These are phyloP conservation scores for Platycheirus albimanus DNA, from an alignment of 2,888 invertebrate genomes.

Conservation along the genomic window DNA sequence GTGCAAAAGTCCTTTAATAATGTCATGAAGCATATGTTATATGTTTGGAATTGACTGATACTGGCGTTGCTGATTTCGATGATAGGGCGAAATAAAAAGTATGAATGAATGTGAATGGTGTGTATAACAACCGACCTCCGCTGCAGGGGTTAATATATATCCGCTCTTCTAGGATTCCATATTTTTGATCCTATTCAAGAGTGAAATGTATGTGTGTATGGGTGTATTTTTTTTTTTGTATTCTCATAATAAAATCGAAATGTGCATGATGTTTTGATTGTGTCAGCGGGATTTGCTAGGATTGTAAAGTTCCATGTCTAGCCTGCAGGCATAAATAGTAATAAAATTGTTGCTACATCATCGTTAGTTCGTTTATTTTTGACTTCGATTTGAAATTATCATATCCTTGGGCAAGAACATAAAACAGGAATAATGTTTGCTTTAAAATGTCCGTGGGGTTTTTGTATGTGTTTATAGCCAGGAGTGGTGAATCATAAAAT, in stretches of 20 bases:
- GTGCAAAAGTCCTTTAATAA: constrained; percentile 64
- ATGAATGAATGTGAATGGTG: constrained; percentile 38
- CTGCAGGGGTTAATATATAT: constrained; percentile 47
- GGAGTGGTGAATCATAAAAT: neutral
- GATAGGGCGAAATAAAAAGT: constrained; percentile 49
- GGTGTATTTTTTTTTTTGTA: constrained; percentile 30
- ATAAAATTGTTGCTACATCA: constrained; percentile 9
- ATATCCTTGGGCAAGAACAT: neutral
- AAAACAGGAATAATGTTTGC: constrained; percentile 1
- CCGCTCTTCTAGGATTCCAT: neutral
- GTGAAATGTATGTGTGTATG: neutral
- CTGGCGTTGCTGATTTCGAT: constrained; percentile 50
- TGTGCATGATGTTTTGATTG: constrained; percentile 47
- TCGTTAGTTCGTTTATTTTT: neutral
- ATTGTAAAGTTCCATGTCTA: constrained; percentile 29
- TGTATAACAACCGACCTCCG: constrained; percentile 18
- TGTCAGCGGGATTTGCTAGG: constrained; percentile 21
- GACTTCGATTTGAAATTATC: neutral
- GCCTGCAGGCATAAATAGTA: constrained; percentile 19
- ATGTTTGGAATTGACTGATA: constrained; percentile 51
- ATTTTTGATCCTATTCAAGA: neutral
- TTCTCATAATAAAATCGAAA: constrained; percentile 50
- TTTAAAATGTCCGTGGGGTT: constrained; percentile 10
- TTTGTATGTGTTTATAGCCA: neutral
- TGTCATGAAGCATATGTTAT: constrained; percentile 63